Conservation (phyloP, 2,888 invertebrate genomes). For the Lycocerus yunnanus region DNA sequence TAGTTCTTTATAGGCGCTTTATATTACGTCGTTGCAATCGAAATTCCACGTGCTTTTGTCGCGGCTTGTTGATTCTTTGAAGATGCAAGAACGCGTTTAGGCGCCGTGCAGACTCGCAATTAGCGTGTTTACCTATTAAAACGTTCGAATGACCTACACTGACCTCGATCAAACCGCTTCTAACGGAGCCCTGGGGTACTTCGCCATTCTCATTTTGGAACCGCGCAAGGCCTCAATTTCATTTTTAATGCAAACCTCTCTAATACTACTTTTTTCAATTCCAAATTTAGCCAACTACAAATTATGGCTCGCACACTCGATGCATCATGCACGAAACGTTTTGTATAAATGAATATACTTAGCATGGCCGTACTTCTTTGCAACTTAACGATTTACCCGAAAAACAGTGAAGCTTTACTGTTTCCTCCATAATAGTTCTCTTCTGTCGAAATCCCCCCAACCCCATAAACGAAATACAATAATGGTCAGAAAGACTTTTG, state of each 20-base stretch:
- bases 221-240: slow-evolving; percentile 4
- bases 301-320: too few relatives aligned
- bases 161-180: slow-evolving; percentile 36
- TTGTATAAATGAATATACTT: too few relatives aligned
- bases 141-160: slow-evolving; percentile 40
- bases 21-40: slow-evolving; percentile 37
- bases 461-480: too few relatives aligned
- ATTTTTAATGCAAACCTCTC: not conserved
- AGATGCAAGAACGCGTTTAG: slow-evolving; percentile 37
- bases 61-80: slow-evolving; percentile 44
- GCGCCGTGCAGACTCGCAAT: slow-evolving; percentile 46
- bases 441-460: too few relatives aligned
- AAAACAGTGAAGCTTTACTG: too few relatives aligned
- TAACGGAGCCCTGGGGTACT: slow-evolving; percentile 21
- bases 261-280: not conserved
- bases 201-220: slow-evolving; percentile 14
- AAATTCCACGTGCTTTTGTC: slow-evolving; percentile 43
- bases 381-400: too few relatives aligned
- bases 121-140: slow-evolving; percentile 44
- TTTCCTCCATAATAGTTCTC: too few relatives aligned
- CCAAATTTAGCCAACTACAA: not conserved
- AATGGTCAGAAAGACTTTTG: too few relatives aligned
- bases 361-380: too few relatives aligned
- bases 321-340: too few relatives aligned
- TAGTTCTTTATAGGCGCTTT: slow-evolving; percentile 33